A percentile compares a stretch with the other conserved stretches of the same genome.
phyloP scores from a whole-genome alignment of 1,140 invertebrate genomes.

The Cheumatopsyche charites region DNA sequence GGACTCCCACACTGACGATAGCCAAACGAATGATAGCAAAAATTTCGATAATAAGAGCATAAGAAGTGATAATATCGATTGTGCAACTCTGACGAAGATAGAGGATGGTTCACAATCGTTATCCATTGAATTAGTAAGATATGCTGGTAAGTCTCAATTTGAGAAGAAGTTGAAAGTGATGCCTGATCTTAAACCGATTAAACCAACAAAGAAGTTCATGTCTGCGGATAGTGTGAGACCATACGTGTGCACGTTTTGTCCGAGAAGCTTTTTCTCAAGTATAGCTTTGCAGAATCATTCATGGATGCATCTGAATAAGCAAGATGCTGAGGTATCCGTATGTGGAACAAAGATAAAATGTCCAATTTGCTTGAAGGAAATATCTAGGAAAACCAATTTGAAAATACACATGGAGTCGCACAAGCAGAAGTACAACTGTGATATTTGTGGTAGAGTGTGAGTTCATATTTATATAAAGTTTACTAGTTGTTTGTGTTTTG shows the following conservation, averaged over 20 bases:
- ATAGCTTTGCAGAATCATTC: constrained; percentile 57
- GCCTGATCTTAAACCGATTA: constrained; percentile 51
- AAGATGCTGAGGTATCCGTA: constrained; percentile 47
- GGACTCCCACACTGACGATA: constrained; percentile 49
- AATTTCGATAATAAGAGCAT: background rate
- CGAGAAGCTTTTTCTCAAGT: constrained; percentile 54
- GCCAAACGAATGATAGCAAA: constrained; percentile 40
- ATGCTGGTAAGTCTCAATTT: constrained; percentile 27
- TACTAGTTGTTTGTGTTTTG: background rate
- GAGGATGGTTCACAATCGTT: constrained; percentile 31
- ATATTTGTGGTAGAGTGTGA: constrained; percentile 74
- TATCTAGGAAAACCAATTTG: constrained; percentile 68
- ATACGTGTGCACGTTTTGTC: constrained; percentile 54
- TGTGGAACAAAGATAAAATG: constrained; percentile 56
- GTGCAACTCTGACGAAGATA: constrained; percentile 33
- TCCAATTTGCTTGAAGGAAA: constrained; percentile 67
- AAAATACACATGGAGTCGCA: constrained; percentile 72
- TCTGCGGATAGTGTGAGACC: constrained; percentile 50
- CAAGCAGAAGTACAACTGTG: constrained; percentile 69
- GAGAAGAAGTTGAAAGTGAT: constrained; percentile 37
- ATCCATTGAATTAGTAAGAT: constrained; percentile 40
- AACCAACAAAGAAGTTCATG: constrained; percentile 36
- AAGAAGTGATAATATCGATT: constrained; percentile 8
- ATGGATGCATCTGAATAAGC: constrained; percentile 53
- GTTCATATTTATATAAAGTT: constrained; percentile 50